A percentile compares a stretch with the other conserved stretches of the same genome.
Evolutionary conservation across 2,888 invertebrate species (phyloP).

Genomic region (Dynastes tityus): DNA sequence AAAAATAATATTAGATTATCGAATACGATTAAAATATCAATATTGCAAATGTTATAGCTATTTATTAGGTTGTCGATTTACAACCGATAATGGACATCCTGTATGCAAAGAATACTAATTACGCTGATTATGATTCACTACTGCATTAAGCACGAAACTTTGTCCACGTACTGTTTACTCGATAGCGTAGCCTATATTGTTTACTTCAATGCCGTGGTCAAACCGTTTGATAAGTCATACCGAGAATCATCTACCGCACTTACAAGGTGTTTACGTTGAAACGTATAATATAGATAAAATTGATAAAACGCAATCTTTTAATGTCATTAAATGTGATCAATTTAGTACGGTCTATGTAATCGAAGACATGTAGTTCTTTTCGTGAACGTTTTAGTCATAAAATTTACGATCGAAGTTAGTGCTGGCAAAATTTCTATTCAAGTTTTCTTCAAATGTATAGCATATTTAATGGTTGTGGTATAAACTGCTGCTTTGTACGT

Average conservation of each 20-base stretch:
- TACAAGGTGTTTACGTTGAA: slow-evolving; percentile 3
- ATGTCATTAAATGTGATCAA: background rate
- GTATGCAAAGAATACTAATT: slow-evolving; percentile 11
- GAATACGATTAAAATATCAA: background rate
- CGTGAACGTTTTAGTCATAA: background rate
- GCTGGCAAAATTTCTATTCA: background rate
- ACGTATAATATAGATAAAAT: slow-evolving; percentile 1
- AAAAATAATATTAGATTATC: background rate
- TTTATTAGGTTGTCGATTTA: background rate
- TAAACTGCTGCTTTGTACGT: slow-evolving; percentile 1
- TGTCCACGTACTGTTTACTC: background rate
- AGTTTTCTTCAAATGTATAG: background rate
- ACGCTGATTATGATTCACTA: background rate
- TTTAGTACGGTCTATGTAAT: background rate
- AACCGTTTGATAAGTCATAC: background rate
- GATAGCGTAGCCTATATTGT: background rate
- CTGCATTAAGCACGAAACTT: background rate
- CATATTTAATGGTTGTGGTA: background rate
- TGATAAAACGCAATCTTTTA: slow-evolving; percentile 4
- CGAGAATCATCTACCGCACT: background rate
- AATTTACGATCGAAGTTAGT: background rate
- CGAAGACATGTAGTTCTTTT: slow-evolving; percentile 1
- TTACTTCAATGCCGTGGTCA: slow-evolving; percentile 3
- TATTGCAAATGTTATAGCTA: too few relatives aligned
- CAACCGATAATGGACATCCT: slow-evolving; percentile 8